These are phyloP conservation scores for Erpornis zantholeuca DNA, from an alignment of 2,113 vertebrate species.

Conservation along the genomic window DNA sequence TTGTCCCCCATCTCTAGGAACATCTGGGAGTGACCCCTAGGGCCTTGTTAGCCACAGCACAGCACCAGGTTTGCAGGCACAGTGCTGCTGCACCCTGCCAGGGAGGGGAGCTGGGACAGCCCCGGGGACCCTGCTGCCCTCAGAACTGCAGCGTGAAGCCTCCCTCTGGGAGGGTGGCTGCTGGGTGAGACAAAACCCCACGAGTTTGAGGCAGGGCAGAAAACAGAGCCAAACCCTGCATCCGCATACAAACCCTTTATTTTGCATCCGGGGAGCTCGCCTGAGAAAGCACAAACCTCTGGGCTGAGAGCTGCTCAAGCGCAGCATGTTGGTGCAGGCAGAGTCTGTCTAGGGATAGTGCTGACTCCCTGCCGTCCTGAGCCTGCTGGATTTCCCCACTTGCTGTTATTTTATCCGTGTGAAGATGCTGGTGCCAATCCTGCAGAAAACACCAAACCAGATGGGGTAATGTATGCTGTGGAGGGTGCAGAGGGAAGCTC, in stretches of 20 bases:
- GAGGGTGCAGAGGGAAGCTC: background rate
- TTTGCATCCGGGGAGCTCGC: background rate
- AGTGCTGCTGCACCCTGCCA: background rate
- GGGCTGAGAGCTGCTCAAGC: background rate
- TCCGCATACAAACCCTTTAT: background rate
- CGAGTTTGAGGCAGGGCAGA: background rate
- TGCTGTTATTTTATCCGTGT: background rate
- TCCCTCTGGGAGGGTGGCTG: background rate
- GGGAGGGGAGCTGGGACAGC: background rate
- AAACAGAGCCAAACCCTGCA: background rate
- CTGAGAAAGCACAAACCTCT: background rate
- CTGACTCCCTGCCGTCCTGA: fast-evolving
- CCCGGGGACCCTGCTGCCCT: background rate
- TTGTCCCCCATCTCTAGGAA: background rate
- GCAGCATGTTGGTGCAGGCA: fast-evolving
- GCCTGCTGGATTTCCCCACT: background rate
- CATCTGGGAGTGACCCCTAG: background rate
- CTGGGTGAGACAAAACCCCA: background rate
- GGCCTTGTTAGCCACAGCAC: background rate
- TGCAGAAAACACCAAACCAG: background rate
- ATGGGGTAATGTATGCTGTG: fast-evolving
- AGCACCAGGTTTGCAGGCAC: background rate
- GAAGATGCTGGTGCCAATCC: conserved; percentile 21
- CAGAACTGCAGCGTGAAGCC: fast-evolving
- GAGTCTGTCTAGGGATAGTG: background rate